Conservation (phyloP, 2,113 vertebrate genomes). For the Megaceryle torquata region DNA sequence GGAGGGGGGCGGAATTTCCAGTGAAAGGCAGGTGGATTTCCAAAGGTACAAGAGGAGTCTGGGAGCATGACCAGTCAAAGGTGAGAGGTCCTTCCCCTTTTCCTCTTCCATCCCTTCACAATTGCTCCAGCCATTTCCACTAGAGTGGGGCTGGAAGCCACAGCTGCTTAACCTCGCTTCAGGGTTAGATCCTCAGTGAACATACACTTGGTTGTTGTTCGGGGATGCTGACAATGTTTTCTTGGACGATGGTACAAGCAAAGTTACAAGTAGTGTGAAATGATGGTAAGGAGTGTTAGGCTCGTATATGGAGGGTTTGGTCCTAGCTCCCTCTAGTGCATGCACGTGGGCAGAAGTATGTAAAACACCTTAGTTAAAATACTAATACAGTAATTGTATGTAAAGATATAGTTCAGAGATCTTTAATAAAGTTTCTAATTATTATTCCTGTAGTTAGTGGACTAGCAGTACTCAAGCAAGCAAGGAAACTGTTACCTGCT, state of each 20-base stretch:
- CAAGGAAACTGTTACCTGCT: background rate
- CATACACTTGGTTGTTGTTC: background rate
- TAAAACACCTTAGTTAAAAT: background rate
- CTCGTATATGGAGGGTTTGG: background rate
- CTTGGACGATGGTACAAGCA: background rate
- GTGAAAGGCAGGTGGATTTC: background rate
- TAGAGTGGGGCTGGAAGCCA: background rate
- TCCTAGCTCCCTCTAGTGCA: constrained; percentile 60
- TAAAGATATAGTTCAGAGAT: background rate
- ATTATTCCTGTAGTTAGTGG: background rate
- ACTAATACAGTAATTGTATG: background rate
- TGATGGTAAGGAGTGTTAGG: fast-evolving
- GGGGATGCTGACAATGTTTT: background rate
- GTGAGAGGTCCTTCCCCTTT: background rate
- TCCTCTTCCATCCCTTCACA: background rate
- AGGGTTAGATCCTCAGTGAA: background rate
- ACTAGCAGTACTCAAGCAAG: background rate
- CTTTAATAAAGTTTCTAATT: background rate
- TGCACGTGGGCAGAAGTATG: background rate
- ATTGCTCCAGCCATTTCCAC: background rate
- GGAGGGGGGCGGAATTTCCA: background rate
- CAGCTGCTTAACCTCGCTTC: background rate
- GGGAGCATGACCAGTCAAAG: background rate
- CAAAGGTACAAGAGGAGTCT: background rate
- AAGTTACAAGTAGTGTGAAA: background rate